Evolutionary conservation across 2,888 invertebrate genomes (phyloP).

Genomic region (Phasia obesa): DNA sequence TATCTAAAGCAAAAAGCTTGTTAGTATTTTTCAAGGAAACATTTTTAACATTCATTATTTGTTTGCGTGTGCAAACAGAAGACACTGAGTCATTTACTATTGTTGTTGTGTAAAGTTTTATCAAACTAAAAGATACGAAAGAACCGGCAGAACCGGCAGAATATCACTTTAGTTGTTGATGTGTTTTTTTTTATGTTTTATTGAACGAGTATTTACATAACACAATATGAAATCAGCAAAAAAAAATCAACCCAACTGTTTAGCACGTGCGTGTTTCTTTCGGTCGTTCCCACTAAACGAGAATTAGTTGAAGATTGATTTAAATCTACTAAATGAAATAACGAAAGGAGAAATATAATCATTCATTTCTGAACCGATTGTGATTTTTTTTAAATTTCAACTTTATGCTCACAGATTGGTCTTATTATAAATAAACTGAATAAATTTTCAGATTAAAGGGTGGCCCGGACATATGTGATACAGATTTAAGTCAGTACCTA

Average conservation of each 20-base stretch:
- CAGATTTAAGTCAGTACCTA: too few species aligned
- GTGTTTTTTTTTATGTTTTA: too few species aligned
- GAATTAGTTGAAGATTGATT: background rate
- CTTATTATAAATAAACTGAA: too few species aligned
- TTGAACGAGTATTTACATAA: too few species aligned
- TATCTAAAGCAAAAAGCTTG: too few species aligned
- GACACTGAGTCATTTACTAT: background rate
- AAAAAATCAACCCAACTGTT: slow-evolving; percentile 1
- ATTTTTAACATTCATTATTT: slow-evolving; percentile 15
- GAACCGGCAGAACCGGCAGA: background rate
- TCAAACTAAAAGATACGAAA: background rate
- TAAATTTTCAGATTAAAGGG: too few species aligned
- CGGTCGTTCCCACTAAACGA: slow-evolving; percentile 15
- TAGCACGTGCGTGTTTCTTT: slow-evolving; percentile 63
- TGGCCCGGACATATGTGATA: too few species aligned
- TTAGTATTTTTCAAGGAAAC: slow-evolving; percentile 22
- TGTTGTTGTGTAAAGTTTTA: background rate
- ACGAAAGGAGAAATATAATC: too few species aligned
- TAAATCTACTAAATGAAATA: background rate
- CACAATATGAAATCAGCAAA: background rate
- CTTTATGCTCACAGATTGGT: too few species aligned
- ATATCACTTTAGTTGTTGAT: too few species aligned
- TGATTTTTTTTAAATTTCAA: too few species aligned
- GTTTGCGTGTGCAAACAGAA: slow-evolving; percentile 25
- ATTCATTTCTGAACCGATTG: too few species aligned